phyloP scores from a whole-genome alignment of 1,140 invertebrate genomes.

The Drosophila willistoni region DNA sequence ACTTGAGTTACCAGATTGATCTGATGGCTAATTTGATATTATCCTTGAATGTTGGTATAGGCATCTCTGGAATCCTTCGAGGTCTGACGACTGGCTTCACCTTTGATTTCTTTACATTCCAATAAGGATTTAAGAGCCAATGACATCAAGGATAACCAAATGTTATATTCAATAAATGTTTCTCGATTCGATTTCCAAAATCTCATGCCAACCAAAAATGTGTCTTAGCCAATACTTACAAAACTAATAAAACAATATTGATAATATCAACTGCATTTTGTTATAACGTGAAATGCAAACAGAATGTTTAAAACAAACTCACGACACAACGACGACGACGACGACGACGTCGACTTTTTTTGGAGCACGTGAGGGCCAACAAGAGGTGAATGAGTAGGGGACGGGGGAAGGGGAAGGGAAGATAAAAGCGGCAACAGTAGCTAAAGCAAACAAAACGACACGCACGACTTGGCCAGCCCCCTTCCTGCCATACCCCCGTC shows the following conservation, averaged over 20 bases:
- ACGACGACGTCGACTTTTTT: slow-evolving; percentile 32
- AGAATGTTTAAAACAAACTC: slow-evolving; percentile 23
- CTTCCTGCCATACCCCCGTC: not conserved
- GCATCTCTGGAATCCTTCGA: too few species aligned
- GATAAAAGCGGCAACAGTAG: slow-evolving; percentile 25
- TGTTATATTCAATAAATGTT: not conserved
- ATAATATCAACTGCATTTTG: slow-evolving; percentile 61
- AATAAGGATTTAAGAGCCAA: too few species aligned
- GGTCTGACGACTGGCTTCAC: too few species aligned
- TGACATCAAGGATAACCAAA: not conserved
- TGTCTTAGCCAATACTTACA: slow-evolving; percentile 15
- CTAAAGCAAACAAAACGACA: slow-evolving; percentile 62
- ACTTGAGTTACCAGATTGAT: too few species aligned
- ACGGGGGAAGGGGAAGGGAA: slow-evolving; percentile 1
- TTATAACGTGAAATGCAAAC: slow-evolving; percentile 64
- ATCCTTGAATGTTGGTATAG: too few species aligned
- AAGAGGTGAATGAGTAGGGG: slow-evolving; percentile 4
- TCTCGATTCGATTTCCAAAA: not conserved
- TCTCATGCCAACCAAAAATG: not conserved
- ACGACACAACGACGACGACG: not conserved
- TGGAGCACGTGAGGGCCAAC: slow-evolving; percentile 40
- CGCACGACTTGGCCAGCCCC: slow-evolving; percentile 35
- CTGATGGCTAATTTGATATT: too few species aligned
- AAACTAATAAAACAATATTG: slow-evolving; percentile 57
- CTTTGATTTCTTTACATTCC: too few species aligned